phyloP scores from a whole-genome alignment of 2,797 vertebrate species.

The Lateolabrax maculatus region DNA sequence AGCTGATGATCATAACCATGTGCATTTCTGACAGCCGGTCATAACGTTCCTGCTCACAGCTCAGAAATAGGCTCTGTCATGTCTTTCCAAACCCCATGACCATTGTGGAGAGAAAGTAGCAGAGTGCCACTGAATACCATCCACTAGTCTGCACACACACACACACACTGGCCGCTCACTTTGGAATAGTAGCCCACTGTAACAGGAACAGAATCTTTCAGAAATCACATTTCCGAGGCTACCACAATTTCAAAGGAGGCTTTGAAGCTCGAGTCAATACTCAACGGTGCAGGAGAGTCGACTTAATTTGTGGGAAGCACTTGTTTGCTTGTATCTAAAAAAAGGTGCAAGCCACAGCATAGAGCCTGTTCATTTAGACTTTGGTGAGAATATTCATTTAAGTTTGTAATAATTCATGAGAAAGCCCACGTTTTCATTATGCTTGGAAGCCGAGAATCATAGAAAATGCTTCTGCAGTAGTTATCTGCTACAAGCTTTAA shows the following conservation, averaged over 20 bases:
- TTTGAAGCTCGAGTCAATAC: slow-evolving; percentile 53
- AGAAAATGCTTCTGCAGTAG: slow-evolving; percentile 13
- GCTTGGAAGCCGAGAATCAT: slow-evolving; percentile 15
- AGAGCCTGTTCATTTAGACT: slow-evolving; percentile 17
- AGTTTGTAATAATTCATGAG: slow-evolving; percentile 48
- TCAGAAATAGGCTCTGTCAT: slow-evolving; percentile 47
- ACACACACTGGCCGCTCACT: slow-evolving; percentile 11
- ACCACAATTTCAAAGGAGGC: slow-evolving; percentile 54
- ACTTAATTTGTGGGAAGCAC: slow-evolving; percentile 21
- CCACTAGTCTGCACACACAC: neutral
- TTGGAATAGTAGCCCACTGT: slow-evolving; percentile 17
- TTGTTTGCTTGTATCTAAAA: slow-evolving; percentile 36
- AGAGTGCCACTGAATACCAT: neutral
- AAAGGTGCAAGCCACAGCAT: neutral
- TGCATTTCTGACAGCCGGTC: slow-evolving; percentile 62
- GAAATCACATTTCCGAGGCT: slow-evolving; percentile 24
- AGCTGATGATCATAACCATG: slow-evolving; percentile 45
- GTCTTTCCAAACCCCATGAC: slow-evolving; percentile 42
- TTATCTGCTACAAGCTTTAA: neutral
- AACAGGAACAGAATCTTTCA: slow-evolving; percentile 33
- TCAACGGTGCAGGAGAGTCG: neutral
- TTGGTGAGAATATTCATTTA: slow-evolving; percentile 21
- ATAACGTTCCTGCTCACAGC: slow-evolving; percentile 39
- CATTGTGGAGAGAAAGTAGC: slow-evolving; percentile 8
- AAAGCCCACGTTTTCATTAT: slow-evolving; percentile 6